A percentile compares a stretch with the other conserved stretches of the same genome.
Evolutionary conservation across 2,888 invertebrate genomes (phyloP).

Genomic region (Homarus gammarus): DNA sequence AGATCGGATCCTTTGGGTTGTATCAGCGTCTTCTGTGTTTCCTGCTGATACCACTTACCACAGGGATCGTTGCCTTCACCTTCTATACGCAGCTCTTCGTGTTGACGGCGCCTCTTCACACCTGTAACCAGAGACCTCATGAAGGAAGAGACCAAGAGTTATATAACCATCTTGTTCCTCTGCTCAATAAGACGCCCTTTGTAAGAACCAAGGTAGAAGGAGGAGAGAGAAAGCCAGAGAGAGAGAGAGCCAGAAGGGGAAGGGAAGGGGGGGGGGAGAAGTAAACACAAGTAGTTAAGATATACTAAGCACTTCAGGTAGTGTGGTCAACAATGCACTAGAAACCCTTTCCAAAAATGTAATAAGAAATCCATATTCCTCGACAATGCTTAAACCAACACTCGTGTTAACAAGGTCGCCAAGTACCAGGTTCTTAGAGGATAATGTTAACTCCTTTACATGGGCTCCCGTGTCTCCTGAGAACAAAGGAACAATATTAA

Average conservation of each 20-base stretch:
- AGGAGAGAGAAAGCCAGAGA: slow-evolving; percentile 26
- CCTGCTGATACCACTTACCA: slow-evolving; percentile 70
- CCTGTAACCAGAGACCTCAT: slow-evolving; percentile 12
- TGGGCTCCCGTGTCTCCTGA: too few relatives aligned
- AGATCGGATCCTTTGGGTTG: slow-evolving; percentile 80
- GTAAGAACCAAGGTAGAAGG: background rate
- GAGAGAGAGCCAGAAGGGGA: background rate
- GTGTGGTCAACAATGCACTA: too few relatives aligned
- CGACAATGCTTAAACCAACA: too few relatives aligned
- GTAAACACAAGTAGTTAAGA: background rate
- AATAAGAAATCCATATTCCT: too few relatives aligned
- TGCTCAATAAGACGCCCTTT: background rate
- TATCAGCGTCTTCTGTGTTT: slow-evolving; percentile 78
- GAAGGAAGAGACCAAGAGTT: background rate
- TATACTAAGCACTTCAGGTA: too few relatives aligned
- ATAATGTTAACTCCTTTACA: too few relatives aligned
- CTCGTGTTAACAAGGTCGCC: too few relatives aligned
- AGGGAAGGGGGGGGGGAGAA: slow-evolving; percentile 43
- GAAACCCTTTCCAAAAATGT: too few relatives aligned
- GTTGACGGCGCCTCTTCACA: slow-evolving; percentile 68
- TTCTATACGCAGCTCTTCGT: slow-evolving; percentile 75
- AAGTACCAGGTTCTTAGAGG: too few relatives aligned
- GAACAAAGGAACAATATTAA: too few relatives aligned
- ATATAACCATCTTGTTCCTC: background rate
- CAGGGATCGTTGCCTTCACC: slow-evolving; percentile 63